Evolutionary conservation across 2,888 invertebrate species (phyloP), one percentile per base, ranked within the genome.

Genomic region (Sinodicranocentrus sp.): DNA sequence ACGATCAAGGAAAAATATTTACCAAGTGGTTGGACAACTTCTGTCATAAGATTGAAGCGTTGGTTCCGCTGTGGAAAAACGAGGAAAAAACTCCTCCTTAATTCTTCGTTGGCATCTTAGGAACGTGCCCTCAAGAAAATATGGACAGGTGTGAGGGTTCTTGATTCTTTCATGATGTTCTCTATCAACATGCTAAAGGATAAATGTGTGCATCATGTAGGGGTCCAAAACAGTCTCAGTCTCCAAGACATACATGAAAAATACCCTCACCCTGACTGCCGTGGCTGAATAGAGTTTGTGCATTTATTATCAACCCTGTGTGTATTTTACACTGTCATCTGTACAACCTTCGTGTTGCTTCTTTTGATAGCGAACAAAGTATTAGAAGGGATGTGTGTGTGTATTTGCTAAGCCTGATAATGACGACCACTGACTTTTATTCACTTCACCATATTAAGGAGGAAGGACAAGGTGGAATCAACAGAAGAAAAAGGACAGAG

Each of bases 41-140:
- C 26, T 57, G 80, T 70, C 70, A 59, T 43, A 63, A 68, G 68
- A 59, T 70, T 77, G 73, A 72, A 59, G 57, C 76, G 65, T 77
- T 78, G 82, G 79, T 78, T 71, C 82, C 85, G 75, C 67, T 79
- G 15, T 26, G 52, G 23, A 59, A 33, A 33, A 25, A 28, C 17
- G 77, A 82, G 71, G 65, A 76, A 79, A 71, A 23, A 87, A 79
- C 84, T 79, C 73, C 84, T 82, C 85, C 82, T 80, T 84, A 82
- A 85, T 86, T 83, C 59, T 82, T 65, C 76, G 48, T 85, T 84
- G 88, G 85, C 85, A 87, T 88, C 77, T 85, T 71, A 88, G 80
- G 85, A 85, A 86, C 86, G 86, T 87, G 87, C 87, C 88, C 87
- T 85, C 76, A 80, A 88, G 87, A 88, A 79, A 85, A 73, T 77